A percentile compares a stretch with the other conserved stretches of the same genome.
These are phyloP conservation scores for Semaprochilodus insignis DNA, from an alignment of 2,797 vertebrate species.

Conservation along the genomic window DNA sequence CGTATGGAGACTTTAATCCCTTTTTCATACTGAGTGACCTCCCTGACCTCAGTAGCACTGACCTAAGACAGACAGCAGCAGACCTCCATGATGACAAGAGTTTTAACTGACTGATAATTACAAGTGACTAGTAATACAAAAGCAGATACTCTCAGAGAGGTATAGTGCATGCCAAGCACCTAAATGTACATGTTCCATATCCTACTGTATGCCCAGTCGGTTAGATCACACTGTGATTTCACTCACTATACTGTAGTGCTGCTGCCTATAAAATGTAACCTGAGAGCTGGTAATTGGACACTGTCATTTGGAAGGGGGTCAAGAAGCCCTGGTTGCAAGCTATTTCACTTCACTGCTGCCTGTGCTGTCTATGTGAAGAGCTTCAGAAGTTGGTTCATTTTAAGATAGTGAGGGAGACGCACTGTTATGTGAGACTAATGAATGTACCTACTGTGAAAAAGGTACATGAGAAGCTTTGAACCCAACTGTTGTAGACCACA, in stretches of 20 bases:
- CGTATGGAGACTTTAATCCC: constrained; percentile 1
- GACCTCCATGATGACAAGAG: neutral
- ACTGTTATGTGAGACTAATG: neutral
- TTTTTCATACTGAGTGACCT: neutral
- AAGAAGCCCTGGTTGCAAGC: constrained; percentile 6
- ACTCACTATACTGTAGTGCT: constrained; percentile 12
- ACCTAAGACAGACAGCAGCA: neutral
- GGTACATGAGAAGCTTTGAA: neutral
- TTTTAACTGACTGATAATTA: neutral
- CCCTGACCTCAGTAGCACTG: constrained; percentile 19
- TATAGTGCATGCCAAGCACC: neutral
- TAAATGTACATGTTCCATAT: neutral
- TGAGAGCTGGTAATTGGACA: constrained; percentile 46
- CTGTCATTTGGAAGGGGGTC: constrained; percentile 47
- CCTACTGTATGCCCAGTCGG: constrained; percentile 8
- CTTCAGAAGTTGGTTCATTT: neutral
- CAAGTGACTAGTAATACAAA: neutral
- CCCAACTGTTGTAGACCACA: neutral
- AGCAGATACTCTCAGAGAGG: neutral
- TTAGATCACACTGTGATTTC: constrained; percentile 14
- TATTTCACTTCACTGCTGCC: constrained; percentile 3
- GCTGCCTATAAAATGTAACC: constrained; percentile 45
- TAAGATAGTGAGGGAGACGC: neutral
- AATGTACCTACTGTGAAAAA: neutral
- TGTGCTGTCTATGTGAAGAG: constrained; percentile 10